Conservation (phyloP, 2,113 vertebrate species). For the Rhodinocichla rosea region DNA sequence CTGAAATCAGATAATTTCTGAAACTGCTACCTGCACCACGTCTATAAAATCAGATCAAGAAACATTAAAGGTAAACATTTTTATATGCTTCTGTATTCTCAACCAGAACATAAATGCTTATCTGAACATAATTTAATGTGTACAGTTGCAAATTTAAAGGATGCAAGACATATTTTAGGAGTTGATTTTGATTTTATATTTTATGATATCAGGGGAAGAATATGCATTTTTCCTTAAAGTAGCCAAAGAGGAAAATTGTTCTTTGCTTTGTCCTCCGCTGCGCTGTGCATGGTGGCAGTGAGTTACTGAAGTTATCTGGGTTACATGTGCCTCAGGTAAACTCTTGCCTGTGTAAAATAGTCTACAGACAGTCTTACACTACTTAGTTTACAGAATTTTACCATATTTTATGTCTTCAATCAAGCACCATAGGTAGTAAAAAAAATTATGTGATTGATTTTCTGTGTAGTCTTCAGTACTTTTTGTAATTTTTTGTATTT, state of each 20-base stretch:
- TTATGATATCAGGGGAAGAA: background rate
- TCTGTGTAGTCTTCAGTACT: background rate
- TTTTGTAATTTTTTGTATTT: background rate
- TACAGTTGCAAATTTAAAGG: background rate
- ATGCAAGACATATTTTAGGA: background rate
- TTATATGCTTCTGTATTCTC: background rate
- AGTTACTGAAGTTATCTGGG: background rate
- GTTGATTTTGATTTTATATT: background rate
- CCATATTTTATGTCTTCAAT: background rate
- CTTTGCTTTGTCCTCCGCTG: background rate
- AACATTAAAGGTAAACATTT: background rate
- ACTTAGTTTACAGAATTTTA: background rate
- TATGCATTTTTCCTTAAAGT: background rate
- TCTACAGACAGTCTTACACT: background rate
- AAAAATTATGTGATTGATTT: background rate
- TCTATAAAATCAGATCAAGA: background rate
- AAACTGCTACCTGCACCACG: background rate
- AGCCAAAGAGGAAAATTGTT: background rate
- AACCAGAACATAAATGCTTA: background rate
- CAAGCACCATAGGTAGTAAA: background rate
- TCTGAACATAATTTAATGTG: background rate
- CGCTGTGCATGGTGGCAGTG: background rate
- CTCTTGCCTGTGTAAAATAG: background rate
- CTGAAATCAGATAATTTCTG: background rate
- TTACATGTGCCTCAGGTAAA: background rate